Evolutionary conservation across 2,797 vertebrate species (phyloP).

Genomic region (Furcifer pardalis): DNA sequence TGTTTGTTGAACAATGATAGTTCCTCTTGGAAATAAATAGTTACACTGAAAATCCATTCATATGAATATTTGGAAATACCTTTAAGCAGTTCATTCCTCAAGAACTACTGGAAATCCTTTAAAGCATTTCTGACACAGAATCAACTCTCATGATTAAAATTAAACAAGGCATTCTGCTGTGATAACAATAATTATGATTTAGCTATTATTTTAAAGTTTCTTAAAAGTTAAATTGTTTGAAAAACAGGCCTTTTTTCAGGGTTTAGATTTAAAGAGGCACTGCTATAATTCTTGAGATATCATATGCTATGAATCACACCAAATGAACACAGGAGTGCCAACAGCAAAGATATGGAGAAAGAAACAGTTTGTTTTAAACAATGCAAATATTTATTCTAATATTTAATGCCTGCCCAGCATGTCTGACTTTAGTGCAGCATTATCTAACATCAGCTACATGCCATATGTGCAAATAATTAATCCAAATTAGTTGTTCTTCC

Average conservation of each 20-base stretch:
- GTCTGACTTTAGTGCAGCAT: conserved; percentile 77
- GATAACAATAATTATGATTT: conserved; percentile 68
- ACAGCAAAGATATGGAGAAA: conserved; percentile 65
- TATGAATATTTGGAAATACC: conserved; percentile 63
- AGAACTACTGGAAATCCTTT: conserved; percentile 60
- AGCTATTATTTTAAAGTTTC: conserved; percentile 72
- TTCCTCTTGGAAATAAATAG: conserved; percentile 32
- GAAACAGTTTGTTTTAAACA: conserved; percentile 77
- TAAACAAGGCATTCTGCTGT: conserved; percentile 64
- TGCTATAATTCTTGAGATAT: conserved; percentile 71
- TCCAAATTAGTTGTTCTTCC: conserved; percentile 76
- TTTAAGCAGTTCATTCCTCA: conserved; percentile 55
- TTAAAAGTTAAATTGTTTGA: conserved; percentile 71
- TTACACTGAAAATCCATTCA: conserved; percentile 32
- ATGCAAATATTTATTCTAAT: conserved; percentile 81
- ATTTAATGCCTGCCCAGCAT: conserved; percentile 79
- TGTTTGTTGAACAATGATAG: conserved; percentile 16
- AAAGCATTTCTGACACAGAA: conserved; percentile 62
- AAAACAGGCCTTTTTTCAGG: conserved; percentile 61
- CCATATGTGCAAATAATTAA: conserved; percentile 81
- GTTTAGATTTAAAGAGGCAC: conserved; percentile 64
- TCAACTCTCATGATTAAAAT: conserved; percentile 64
- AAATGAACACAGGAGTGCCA: conserved; percentile 69
- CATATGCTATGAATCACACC: conserved; percentile 61
- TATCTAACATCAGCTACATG: conserved; percentile 76